Evolutionary conservation across 2,113 vertebrate genomes (phyloP).

Genomic region (Phoenicopterus ruber): DNA sequence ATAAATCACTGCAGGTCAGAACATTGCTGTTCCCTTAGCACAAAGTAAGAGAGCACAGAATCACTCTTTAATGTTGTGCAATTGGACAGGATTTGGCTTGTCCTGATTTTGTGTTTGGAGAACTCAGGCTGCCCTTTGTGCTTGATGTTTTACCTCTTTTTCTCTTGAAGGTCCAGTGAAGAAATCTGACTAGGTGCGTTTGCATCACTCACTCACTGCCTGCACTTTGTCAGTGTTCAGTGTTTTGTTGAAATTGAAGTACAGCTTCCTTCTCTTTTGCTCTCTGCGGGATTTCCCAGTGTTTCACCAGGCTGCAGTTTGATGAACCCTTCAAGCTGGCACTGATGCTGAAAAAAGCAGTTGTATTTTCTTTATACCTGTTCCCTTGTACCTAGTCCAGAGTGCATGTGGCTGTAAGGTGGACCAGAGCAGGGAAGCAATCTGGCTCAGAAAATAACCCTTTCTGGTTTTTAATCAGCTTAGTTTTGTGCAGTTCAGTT

Average conservation of each 20-base stretch:
- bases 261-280: not conserved
- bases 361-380: not conserved
- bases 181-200: not conserved
- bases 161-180: slow-evolving; percentile 40
- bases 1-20: slow-evolving; percentile 53
- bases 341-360: not conserved
- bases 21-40: slow-evolving; percentile 46
- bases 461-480: not conserved
- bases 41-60: slow-evolving; percentile 39
- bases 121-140: slow-evolving; percentile 36
- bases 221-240: not conserved
- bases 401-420: not conserved
- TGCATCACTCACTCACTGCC: slow-evolving; percentile 28
- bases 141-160: slow-evolving; percentile 31
- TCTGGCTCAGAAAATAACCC: not conserved
- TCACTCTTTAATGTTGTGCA: slow-evolving; percentile 62
- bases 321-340: not conserved
- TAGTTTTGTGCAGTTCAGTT: not conserved
- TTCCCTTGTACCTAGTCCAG: not conserved
- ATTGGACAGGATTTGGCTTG: slow-evolving; percentile 47
- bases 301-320: not conserved
- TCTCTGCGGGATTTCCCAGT: not conserved
- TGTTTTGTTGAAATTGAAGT: slow-evolving; percentile 44
- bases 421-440: not conserved
- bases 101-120: slow-evolving; percentile 41